Percentiles rank a stretch among this genome's conserved stretches.
These are phyloP conservation scores for Papilio helenus DNA, from an alignment of 1,140 invertebrate genomes.

Conservation along the genomic window DNA sequence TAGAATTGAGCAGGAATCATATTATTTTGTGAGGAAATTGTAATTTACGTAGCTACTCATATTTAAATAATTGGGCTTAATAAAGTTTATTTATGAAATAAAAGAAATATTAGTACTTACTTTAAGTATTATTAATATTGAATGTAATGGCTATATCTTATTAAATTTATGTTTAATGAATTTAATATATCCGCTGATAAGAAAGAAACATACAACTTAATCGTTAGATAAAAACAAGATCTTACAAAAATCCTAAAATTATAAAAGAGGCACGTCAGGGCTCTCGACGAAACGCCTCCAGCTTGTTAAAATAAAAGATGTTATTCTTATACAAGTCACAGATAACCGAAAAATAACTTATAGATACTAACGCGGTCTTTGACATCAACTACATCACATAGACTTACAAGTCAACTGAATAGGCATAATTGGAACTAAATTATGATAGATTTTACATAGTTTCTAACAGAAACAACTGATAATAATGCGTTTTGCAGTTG, in stretches of 20 bases:
- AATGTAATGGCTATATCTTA: background rate
- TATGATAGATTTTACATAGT: too few relatives aligned
- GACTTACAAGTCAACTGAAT: too few relatives aligned
- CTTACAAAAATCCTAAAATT: constrained; percentile 47
- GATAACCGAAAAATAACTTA: background rate
- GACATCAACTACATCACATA: too few relatives aligned
- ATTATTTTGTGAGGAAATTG: background rate
- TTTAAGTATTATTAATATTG: too few relatives aligned
- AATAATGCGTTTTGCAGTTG: too few relatives aligned
- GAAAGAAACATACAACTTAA: background rate
- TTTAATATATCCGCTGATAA: background rate
- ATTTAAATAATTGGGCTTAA: background rate
- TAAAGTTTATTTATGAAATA: background rate
- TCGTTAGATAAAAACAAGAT: constrained; percentile 5
- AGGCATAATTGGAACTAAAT: too few relatives aligned
- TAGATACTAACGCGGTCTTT: background rate
- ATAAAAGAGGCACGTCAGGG: constrained; percentile 48
- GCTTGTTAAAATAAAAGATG: constrained; percentile 40
- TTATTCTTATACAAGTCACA: constrained; percentile 9
- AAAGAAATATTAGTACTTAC: too few relatives aligned
- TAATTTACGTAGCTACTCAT: background rate
- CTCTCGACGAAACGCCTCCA: constrained; percentile 42
- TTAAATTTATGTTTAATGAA: background rate
- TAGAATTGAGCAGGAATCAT: too few relatives aligned
- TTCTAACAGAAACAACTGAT: too few relatives aligned